These are phyloP conservation scores for Cyprinodon variegatus DNA, from an alignment of 2,113 vertebrate genomes.

Conservation along the genomic window DNA sequence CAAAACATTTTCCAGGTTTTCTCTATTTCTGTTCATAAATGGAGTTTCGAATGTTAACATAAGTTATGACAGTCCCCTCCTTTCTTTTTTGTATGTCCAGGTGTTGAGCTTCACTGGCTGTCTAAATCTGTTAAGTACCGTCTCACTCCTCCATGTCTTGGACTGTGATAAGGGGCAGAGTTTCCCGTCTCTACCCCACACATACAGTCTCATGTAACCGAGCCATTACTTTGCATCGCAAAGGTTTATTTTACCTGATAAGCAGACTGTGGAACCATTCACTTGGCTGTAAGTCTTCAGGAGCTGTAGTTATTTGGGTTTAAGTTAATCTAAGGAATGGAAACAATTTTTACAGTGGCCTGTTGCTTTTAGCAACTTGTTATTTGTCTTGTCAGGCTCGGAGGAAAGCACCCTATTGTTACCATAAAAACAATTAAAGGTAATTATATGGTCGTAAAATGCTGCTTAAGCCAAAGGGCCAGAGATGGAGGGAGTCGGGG, in stretches of 20 bases:
- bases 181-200: constrained; percentile 65
- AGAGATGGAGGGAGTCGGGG: constrained; percentile 19
- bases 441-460: constrained; percentile 69
- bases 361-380: constrained; percentile 63
- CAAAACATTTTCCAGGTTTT: constrained; percentile 14
- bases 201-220: constrained; percentile 71
- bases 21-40: constrained; percentile 25
- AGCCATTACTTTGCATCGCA: constrained; percentile 67
- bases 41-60: constrained; percentile 57
- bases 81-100: constrained; percentile 65
- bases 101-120: constrained; percentile 72
- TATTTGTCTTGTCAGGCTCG: constrained; percentile 42
- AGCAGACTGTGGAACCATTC: constrained; percentile 62
- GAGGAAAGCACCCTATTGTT: constrained; percentile 46
- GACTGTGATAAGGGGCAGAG: constrained; percentile 62
- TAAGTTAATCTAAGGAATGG: constrained; percentile 47
- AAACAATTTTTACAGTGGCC: constrained; percentile 64
- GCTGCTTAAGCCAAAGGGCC: constrained; percentile 35
- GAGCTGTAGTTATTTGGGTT: constrained; percentile 33
- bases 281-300: constrained; percentile 28
- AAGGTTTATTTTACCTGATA: constrained; percentile 74
- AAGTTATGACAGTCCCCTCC: constrained; percentile 56
- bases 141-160: constrained; percentile 66
- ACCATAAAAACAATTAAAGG: constrained; percentile 62
- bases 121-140: constrained; percentile 76